Evolutionary conservation across 2,113 vertebrate genomes (phyloP), one percentile per base, ranked within the genome.

Genomic region (human (Homo sapiens)): DNA sequence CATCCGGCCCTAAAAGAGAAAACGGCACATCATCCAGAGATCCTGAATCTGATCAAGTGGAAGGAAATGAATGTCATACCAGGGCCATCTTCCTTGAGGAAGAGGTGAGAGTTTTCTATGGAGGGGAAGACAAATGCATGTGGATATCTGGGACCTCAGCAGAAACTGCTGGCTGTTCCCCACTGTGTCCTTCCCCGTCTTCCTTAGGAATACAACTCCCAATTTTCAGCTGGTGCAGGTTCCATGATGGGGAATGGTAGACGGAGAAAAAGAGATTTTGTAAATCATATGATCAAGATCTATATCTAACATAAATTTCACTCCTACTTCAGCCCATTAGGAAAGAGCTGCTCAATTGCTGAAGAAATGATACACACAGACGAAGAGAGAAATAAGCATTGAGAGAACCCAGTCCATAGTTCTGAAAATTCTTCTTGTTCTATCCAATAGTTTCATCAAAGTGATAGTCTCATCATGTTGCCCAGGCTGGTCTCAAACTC

Each of bases 221-320:
- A 43, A 17, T 17, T 6, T 91, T 78, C 32, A 72, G 76, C 35
- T 70, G 52, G 40, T 1, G 2, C 18, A 64, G 9, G 6, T 23
- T 52, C 20, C 27, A 18, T 48, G 18, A 20, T 0, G 22, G 11
- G 59, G 3, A 64, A 32, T 0, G 38, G 2, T 1, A 17, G 5
- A 50, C 3, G 22, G n/a, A 81, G 25, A n/a, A 12, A 68, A 59
- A 81, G 23, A n/a, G 2, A 38, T 75, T 50, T 87, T 30, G 22
- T 50, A 48, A 43, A 78, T 30, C 1, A 25, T 52, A 10, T 52
- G 50, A 64, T n/a, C 32, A 76, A 88, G 73, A 25, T 50, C n/a
- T 30, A 12, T 11, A 66, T 35, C 20, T 82, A 57, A 76, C 8
- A 48, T 82, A 82, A 76, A 89, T 43, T 68, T 93, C 48, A 8